These are phyloP conservation scores for Blera fallax DNA, from an alignment of 2,888 invertebrate genomes.

Conservation along the genomic window DNA sequence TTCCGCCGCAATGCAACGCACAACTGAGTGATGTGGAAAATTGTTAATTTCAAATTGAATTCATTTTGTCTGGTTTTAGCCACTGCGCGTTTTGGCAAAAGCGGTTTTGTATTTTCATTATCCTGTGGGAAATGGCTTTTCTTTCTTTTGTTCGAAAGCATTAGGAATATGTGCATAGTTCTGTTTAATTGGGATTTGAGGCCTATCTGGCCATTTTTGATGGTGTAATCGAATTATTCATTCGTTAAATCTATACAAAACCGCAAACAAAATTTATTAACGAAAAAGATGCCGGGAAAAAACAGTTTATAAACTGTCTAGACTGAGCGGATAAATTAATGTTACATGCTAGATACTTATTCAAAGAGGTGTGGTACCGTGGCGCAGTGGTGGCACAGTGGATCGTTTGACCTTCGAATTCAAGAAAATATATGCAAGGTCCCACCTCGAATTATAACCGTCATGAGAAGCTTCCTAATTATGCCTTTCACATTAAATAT, in stretches of 20 bases:
- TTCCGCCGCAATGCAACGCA: conserved; percentile 47
- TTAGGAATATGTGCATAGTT: neutral
- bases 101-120: conserved; percentile 36
- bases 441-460: too few relatives aligned
- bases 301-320: too few relatives aligned
- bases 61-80: conserved; percentile 36
- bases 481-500: too few relatives aligned
- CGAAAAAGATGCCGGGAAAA: neutral
- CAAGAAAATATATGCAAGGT: too few relatives aligned
- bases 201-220: neutral
- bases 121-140: conserved; percentile 1
- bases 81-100: conserved; percentile 11
- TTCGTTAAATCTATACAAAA: neutral
- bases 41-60: conserved; percentile 66
- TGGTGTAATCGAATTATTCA: conserved; percentile 15
- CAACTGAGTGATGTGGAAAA: conserved; percentile 63
- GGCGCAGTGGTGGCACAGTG: too few relatives aligned
- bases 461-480: too few relatives aligned
- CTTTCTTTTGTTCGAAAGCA: conserved; percentile 18
- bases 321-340: too few relatives aligned
- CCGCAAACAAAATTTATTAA: conserved; percentile 19
- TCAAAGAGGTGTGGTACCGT: too few relatives aligned
- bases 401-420: too few relatives aligned
- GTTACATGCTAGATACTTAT: too few relatives aligned
- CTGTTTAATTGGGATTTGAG: neutral